Percentiles rank a stretch among this genome's conserved stretches.
phyloP scores from a whole-genome alignment of 1,140 invertebrate genomes.

The Chironomus striatipennis region DNA sequence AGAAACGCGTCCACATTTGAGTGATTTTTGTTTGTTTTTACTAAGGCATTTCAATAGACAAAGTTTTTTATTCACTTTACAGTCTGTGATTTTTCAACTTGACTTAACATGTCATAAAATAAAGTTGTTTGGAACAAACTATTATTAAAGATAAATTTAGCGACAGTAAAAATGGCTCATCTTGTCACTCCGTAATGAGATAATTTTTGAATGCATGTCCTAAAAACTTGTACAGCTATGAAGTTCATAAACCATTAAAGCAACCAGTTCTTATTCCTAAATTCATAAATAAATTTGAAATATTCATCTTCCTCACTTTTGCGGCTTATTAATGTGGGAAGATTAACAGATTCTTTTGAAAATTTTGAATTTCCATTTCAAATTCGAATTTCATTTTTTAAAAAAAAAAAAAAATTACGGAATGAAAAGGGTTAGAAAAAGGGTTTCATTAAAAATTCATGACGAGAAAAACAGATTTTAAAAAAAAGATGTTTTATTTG shows the following conservation, averaged over 20 bases:
- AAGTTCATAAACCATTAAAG: no score
- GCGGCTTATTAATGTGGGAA: neutral
- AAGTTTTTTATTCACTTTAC: neutral
- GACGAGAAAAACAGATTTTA: neutral
- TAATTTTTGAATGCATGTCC: no score
- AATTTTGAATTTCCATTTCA: neutral
- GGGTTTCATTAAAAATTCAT: neutral
- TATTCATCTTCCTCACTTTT: neutral
- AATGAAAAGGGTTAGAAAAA: neutral
- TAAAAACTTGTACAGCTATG: no score
- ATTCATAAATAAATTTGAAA: no score
- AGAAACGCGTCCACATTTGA: neutral
- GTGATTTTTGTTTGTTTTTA: constrained; percentile 18
- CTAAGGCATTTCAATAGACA: neutral
- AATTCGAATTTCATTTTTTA: no score
- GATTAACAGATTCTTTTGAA: neutral
- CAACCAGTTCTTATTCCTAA: no score
- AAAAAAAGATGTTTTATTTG: no score
- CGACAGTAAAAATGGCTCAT: no score
- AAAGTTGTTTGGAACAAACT: no score
- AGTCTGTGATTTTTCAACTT: constrained; percentile 13
- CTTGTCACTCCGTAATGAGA: no score
- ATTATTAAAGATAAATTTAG: no score
- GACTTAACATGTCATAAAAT: neutral
- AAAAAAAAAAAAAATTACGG: no score